Conservation (phyloP, 2,888 invertebrate genomes). For the Lasius fuliginosus region DNA sequence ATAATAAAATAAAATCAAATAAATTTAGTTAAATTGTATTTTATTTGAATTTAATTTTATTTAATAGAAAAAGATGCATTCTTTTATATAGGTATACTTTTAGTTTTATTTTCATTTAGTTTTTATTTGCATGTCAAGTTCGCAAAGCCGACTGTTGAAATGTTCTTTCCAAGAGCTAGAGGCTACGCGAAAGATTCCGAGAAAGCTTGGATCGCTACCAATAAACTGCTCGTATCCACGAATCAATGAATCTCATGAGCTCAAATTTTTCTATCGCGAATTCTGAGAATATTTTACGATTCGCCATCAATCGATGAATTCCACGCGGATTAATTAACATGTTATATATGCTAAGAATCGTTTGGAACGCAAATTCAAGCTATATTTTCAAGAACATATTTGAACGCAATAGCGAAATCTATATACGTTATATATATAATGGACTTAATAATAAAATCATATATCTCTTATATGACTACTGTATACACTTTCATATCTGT, state of each 20-base stretch:
- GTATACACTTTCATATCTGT: neutral
- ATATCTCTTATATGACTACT: neutral
- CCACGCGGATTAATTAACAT: neutral
- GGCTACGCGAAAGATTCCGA: neutral
- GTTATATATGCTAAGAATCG: neutral
- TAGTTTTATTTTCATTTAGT: neutral
- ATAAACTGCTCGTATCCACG: neutral
- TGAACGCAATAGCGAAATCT: no score
- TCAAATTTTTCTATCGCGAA: neutral
- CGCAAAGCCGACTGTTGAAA: neutral
- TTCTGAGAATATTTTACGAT: neutral
- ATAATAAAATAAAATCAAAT: no score
- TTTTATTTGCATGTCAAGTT: neutral
- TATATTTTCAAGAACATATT: no score
- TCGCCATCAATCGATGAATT: neutral
- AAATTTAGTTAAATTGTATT: no score
- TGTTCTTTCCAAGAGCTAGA: neutral
- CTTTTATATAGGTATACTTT: neutral
- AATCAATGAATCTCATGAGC: neutral
- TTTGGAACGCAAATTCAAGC: no score
- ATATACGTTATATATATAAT: no score
- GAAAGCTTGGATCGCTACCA: neutral
- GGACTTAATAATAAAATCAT: no score
- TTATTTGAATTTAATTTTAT: neutral
- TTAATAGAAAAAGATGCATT: neutral